Evolutionary conservation across 2,888 invertebrate genomes (phyloP).

Genomic region (Mimachlamys varia): DNA sequence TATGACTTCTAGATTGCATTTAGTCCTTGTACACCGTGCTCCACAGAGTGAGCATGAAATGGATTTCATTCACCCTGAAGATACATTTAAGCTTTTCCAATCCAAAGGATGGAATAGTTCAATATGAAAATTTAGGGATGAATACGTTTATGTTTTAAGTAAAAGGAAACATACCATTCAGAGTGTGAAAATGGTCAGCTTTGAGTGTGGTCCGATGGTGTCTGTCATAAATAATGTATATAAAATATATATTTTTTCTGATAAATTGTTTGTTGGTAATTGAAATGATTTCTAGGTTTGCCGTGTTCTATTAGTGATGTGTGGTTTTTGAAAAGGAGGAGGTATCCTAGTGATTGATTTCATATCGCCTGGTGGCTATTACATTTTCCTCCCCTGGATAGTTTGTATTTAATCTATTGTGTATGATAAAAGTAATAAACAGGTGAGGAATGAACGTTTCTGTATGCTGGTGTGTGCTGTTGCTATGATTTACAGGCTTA

Average conservation of each 20-base stretch:
- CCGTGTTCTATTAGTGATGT: background rate
- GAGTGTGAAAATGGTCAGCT: too few relatives aligned
- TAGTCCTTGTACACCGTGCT: background rate
- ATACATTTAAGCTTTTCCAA: too few relatives aligned
- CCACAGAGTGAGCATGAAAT: background rate
- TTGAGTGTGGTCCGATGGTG: background rate
- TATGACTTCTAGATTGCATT: background rate
- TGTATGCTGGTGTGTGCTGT: background rate
- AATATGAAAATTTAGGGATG: too few relatives aligned
- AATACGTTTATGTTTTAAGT: too few relatives aligned
- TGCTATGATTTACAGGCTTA: background rate
- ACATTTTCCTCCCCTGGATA: background rate
- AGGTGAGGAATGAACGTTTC: background rate
- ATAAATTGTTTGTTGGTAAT: background rate
- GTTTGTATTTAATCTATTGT: constrained; percentile 20
- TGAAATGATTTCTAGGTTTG: background rate
- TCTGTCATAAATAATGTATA: background rate
- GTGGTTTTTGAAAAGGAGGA: background rate
- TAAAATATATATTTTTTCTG: constrained; percentile 28
- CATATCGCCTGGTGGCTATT: background rate
- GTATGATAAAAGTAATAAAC: background rate
- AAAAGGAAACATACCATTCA: too few relatives aligned
- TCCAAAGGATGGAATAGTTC: too few relatives aligned
- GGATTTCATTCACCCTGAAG: background rate
- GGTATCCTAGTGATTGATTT: background rate